Conservation (phyloP, 2,113 vertebrate genomes). For the Blennius ocellaris region DNA sequence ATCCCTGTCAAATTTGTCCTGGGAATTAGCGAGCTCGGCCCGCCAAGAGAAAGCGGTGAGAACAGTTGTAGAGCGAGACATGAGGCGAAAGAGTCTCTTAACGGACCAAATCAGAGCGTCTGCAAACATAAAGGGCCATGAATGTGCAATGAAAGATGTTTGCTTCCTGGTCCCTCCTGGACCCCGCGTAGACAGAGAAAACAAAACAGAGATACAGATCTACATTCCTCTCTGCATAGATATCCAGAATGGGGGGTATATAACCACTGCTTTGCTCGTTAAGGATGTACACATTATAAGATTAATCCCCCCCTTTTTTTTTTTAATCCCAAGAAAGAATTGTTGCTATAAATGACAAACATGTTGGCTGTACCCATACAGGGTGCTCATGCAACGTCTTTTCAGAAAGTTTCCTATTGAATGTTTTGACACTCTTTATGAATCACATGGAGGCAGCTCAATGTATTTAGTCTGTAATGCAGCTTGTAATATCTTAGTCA, state of each 20-base stretch:
- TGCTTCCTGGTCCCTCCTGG: conserved; percentile 38
- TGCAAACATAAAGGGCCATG: conserved; percentile 66
- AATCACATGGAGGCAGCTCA: no score
- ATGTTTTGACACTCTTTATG: conserved; percentile 17
- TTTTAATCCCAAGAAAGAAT: conserved; percentile 43
- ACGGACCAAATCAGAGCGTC: conserved; percentile 71
- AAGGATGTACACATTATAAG: conserved; percentile 38
- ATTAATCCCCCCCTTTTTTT: conserved; percentile 1
- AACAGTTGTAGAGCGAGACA: conserved; percentile 71
- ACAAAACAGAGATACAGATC: conserved; percentile 65
- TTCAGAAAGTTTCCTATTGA: conserved; percentile 1
- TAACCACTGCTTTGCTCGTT: conserved; percentile 56
- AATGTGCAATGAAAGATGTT: conserved; percentile 66
- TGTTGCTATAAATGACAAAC: conserved; percentile 27
- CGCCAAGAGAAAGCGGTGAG: conserved; percentile 77
- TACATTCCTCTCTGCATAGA: conserved; percentile 66
- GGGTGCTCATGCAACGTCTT: conserved; percentile 21
- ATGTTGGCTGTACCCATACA: conserved; percentile 37
- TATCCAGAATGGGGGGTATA: conserved; percentile 47
- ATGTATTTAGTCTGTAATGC: no score
- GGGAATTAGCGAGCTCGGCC: conserved; percentile 80
- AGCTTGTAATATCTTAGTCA: no score
- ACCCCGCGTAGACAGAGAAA: conserved; percentile 73
- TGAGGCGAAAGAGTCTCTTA: conserved; percentile 57
- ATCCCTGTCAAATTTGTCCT: conserved; percentile 79